These are phyloP conservation scores for Gymnarchus niloticus DNA, from an alignment of 2,113 vertebrate species.

Conservation along the genomic window DNA sequence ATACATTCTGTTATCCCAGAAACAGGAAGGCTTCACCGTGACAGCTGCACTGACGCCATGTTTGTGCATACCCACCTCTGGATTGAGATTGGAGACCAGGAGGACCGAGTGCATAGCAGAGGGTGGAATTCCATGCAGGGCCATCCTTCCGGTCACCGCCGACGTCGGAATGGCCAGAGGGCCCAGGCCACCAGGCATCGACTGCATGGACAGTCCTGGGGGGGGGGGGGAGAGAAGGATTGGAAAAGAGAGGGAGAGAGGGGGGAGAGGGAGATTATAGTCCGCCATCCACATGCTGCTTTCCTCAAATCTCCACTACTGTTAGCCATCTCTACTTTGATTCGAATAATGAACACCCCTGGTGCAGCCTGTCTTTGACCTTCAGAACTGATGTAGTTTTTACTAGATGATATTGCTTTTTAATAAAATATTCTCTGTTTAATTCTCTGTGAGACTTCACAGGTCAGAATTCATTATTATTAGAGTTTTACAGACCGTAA, in stretches of 20 bases:
- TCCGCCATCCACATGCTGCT: no score
- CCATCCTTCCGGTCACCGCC: conserved; percentile 50
- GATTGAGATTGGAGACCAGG: conserved; percentile 76
- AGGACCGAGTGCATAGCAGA: conserved; percentile 64
- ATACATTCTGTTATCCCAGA: conserved; percentile 26
- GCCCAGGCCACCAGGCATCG: conserved; percentile 54
- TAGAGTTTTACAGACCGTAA: not conserved
- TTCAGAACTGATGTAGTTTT: not conserved
- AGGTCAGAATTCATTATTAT: not conserved
- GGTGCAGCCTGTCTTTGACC: not conserved
- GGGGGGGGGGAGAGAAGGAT: not conserved
- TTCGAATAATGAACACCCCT: no score
- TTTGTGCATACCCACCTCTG: conserved; percentile 65
- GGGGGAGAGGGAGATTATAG: no score
- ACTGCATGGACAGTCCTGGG: conserved; percentile 51
- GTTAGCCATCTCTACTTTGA: not conserved
- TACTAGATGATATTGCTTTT: not conserved
- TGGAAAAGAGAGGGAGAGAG: not conserved
- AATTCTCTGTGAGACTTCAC: not conserved
- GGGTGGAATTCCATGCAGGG: conserved; percentile 44
- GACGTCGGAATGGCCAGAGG: conserved; percentile 51
- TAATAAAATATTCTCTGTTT: not conserved
- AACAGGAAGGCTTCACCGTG: not conserved
- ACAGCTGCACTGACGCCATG: not conserved
- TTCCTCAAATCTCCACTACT: not conserved